phyloP scores from a whole-genome alignment of 2,113 vertebrate genomes.

The Benitochromis conjunctus region DNA sequence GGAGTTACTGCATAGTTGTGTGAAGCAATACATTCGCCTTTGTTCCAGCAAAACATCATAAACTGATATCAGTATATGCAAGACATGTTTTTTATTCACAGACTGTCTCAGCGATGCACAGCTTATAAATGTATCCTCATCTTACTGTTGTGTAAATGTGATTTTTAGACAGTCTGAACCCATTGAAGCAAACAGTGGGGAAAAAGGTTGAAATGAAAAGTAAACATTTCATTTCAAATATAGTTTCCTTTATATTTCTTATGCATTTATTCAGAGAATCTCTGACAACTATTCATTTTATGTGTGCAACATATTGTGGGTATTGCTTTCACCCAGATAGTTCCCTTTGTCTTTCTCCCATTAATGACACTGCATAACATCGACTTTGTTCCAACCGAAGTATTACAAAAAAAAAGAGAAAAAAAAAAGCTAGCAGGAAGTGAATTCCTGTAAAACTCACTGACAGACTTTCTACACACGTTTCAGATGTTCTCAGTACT shows the following conservation, averaged over 20 bases:
- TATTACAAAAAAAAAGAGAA: not conserved
- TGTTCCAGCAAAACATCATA: not conserved
- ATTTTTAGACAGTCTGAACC: not conserved
- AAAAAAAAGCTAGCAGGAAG: slow-evolving; percentile 41
- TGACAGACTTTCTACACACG: slow-evolving; percentile 23
- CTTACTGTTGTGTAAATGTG: not conserved
- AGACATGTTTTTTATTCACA: not conserved
- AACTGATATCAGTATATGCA: not conserved
- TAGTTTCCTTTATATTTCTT: not conserved
- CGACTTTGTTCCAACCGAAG: slow-evolving; percentile 41
- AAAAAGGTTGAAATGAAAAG: not conserved
- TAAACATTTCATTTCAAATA: not conserved
- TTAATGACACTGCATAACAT: slow-evolving; percentile 44
- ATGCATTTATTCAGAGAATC: not conserved
- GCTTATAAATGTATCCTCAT: not conserved
- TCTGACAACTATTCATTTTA: not conserved
- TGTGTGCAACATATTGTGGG: not conserved
- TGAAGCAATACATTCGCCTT: not conserved
- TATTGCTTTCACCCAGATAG: slow-evolving; percentile 20
- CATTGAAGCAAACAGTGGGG: not conserved
- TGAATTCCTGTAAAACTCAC: slow-evolving; percentile 49
- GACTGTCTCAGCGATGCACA: not conserved
- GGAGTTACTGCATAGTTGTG: slow-evolving; percentile 1
- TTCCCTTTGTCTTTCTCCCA: slow-evolving; percentile 32
- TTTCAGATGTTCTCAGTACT: slow-evolving; percentile 35